Percentiles rank a stretch among this genome's conserved stretches.
These are phyloP conservation scores for Lycaena phlaeas DNA, from an alignment of 2,888 invertebrate genomes.

Conservation along the genomic window DNA sequence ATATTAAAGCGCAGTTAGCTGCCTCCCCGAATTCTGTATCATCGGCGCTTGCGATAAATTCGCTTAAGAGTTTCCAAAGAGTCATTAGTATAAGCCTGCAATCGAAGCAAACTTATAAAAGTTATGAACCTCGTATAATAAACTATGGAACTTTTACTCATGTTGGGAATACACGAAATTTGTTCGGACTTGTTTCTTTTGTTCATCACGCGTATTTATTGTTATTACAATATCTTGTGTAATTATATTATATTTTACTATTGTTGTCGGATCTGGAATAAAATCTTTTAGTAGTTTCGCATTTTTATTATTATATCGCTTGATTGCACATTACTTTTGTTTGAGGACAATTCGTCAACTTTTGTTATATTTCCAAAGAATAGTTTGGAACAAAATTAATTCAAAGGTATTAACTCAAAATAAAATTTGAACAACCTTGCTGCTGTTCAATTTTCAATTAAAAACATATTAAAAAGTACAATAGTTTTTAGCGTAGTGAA, in stretches of 20 bases:
- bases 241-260: slow-evolving; percentile 8
- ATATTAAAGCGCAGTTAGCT: slow-evolving; percentile 10
- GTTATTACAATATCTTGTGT: slow-evolving; percentile 12
- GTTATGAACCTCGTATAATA: slow-evolving; percentile 20
- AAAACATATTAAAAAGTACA: no score
- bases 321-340: no score
- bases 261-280: not conserved
- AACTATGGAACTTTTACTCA: slow-evolving; percentile 20
- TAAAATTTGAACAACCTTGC: no score
- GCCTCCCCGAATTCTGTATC: slow-evolving; percentile 10
- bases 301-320: not conserved
- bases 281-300: not conserved
- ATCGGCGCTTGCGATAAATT: slow-evolving; percentile 18
- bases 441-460: no score
- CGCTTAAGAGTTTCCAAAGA: slow-evolving; percentile 19
- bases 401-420: no score
- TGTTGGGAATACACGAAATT: slow-evolving; percentile 17
- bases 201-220: slow-evolving; percentile 13
- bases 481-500: no score
- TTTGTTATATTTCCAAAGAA: no score
- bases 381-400: no score
- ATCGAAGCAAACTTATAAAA: slow-evolving; percentile 22
- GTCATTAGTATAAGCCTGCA: slow-evolving; percentile 23
- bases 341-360: no score
- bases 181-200: slow-evolving; percentile 18